These are phyloP conservation scores for Venustaconcha ellipsiformis DNA, from an alignment of 1,140 invertebrate species.

Conservation along the genomic window DNA sequence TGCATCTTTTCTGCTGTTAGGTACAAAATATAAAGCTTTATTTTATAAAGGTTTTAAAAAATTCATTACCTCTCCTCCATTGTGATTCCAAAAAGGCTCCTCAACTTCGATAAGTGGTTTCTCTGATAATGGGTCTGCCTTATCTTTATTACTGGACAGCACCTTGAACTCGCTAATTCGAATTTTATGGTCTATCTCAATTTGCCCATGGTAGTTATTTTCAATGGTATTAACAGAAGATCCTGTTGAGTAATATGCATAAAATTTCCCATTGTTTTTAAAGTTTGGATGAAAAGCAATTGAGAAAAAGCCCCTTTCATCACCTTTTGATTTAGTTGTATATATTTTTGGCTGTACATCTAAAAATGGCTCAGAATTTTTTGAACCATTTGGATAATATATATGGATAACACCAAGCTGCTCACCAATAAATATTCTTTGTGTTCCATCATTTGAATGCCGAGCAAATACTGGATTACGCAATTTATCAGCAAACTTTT, in stretches of 20 bases:
- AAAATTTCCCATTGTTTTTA: constrained; percentile 54
- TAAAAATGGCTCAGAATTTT: constrained; percentile 42
- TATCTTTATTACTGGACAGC: constrained; percentile 35
- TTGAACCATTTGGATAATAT: constrained; percentile 46
- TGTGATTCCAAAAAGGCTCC: constrained; percentile 64
- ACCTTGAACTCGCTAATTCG: constrained; percentile 61
- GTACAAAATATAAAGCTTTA: too few relatives aligned
- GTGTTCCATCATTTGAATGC: constrained; percentile 52
- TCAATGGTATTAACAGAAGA: neutral
- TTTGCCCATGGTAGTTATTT: neutral
- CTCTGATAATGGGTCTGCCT: constrained; percentile 43
- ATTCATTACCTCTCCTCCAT: constrained; percentile 63
- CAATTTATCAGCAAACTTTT: constrained; percentile 41
- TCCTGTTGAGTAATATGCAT: constrained; percentile 56
- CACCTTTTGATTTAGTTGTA: constrained; percentile 34
- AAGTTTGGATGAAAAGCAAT: constrained; percentile 64
- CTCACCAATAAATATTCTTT: constrained; percentile 60
- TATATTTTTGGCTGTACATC: constrained; percentile 36
- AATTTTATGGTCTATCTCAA: constrained; percentile 37
- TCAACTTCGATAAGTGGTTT: constrained; percentile 54
- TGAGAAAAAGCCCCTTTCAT: constrained; percentile 63
- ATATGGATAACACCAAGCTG: constrained; percentile 55
- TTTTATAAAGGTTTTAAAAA: neutral
- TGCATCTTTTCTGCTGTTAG: too few relatives aligned
- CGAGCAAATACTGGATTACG: constrained; percentile 55